Conservation (phyloP, 2,113 vertebrate genomes). For the Myrmecophaga tridactyla region DNA sequence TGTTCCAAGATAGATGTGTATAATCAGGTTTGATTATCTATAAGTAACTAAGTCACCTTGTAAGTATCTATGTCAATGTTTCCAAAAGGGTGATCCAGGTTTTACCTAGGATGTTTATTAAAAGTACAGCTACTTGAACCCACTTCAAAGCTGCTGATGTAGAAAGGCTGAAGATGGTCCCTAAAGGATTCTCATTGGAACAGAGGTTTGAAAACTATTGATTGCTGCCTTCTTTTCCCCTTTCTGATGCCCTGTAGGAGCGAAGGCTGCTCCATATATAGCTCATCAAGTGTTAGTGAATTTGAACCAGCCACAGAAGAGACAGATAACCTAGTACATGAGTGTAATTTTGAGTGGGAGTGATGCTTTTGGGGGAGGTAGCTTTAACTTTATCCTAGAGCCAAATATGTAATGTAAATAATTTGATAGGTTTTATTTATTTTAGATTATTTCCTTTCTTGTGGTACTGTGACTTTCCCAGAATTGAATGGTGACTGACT, state of each 20-base stretch:
- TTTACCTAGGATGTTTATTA: background rate
- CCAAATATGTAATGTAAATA: background rate
- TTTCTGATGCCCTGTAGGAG: background rate
- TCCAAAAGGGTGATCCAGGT: background rate
- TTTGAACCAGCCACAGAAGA: background rate
- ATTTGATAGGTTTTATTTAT: background rate
- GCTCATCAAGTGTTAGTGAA: background rate
- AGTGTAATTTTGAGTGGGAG: background rate
- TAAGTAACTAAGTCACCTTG: background rate
- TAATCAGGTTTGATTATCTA: background rate
- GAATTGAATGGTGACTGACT: conserved; percentile 1
- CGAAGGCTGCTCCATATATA: background rate
- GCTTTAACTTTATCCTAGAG: conserved; percentile 22
- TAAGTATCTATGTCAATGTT: background rate
- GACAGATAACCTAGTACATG: background rate
- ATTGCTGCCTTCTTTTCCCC: background rate
- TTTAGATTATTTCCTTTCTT: conserved; percentile 21
- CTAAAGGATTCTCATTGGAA: background rate
- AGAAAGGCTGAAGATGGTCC: background rate
- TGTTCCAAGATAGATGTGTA: background rate
- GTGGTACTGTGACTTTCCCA: background rate
- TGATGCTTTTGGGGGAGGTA: background rate
- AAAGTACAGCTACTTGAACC: background rate
- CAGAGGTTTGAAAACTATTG: background rate
- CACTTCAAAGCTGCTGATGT: background rate